Evolutionary conservation across 1,140 invertebrate species (phyloP).

Genomic region (Scaptomyza pallida): DNA sequence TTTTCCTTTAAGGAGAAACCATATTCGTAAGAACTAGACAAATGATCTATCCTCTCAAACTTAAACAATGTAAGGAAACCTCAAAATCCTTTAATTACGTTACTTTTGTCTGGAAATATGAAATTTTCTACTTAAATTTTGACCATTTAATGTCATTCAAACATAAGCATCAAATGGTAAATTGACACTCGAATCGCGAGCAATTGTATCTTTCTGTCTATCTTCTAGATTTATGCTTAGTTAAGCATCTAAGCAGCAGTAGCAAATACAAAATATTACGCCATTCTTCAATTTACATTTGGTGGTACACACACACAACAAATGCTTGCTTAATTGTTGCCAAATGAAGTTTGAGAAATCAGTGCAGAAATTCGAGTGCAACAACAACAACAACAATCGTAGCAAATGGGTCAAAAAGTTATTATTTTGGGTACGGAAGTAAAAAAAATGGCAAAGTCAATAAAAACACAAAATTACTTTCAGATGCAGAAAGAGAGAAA

Average conservation of each 20-base stretch:
- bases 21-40: too few species aligned
- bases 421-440: constrained; percentile 51
- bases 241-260: constrained; percentile 52
- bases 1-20: too few species aligned
- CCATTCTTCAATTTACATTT: constrained; percentile 36
- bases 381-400: neutral
- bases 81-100: too few species aligned
- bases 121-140: neutral
- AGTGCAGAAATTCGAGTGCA: constrained; percentile 65
- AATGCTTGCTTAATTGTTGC: constrained; percentile 61
- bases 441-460: constrained; percentile 50
- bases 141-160: neutral
- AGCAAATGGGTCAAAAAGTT: constrained; percentile 45
- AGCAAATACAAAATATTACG: constrained; percentile 59
- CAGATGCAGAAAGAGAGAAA: constrained; percentile 8
- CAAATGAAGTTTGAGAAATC: constrained; percentile 60
- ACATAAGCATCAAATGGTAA: neutral
- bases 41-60: too few species aligned
- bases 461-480: constrained; percentile 29
- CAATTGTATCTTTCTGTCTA: neutral
- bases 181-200: neutral
- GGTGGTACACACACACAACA: constrained; percentile 46
- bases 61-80: too few species aligned
- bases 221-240: constrained; percentile 9
- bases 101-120: neutral